phyloP scores from a whole-genome alignment of 2,888 invertebrate species.

The Zele albiditarsus region DNA sequence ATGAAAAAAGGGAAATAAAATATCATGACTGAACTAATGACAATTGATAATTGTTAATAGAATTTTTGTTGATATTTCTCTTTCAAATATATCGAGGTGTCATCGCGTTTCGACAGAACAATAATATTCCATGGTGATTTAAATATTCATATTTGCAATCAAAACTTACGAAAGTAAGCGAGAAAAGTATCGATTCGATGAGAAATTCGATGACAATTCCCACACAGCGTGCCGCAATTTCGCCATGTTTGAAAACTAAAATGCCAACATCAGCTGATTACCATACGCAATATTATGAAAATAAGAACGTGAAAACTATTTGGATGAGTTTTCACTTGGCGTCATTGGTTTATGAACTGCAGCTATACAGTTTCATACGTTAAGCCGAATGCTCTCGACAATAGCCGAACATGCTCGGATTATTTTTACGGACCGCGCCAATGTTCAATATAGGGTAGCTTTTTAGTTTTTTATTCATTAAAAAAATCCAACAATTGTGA shows the following conservation, averaged over 20 bases:
- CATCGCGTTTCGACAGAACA: neutral
- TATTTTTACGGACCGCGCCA: no score
- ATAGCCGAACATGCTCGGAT: no score
- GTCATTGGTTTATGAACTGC: no score
- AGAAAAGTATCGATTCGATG: slow-evolving; percentile 69
- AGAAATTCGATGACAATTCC: slow-evolving; percentile 69
- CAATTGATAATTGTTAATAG: neutral
- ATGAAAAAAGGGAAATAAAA: slow-evolving; percentile 23
- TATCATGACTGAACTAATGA: neutral
- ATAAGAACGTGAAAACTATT: neutral
- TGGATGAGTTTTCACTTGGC: neutral
- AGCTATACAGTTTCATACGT: no score
- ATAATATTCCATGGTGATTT: neutral
- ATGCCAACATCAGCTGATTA: slow-evolving; percentile 29
- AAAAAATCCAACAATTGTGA: no score
- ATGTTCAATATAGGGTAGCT: no score
- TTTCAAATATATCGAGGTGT: neutral
- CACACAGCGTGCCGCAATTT: slow-evolving; percentile 67
- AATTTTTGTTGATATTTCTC: neutral
- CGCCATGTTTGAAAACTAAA: slow-evolving; percentile 59
- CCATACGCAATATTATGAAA: neutral
- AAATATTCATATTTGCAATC: neutral
- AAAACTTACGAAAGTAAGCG: slow-evolving; percentile 67
- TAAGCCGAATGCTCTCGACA: no score
- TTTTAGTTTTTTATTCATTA: no score